Evolutionary conservation across 2,888 invertebrate genomes (phyloP), one percentile per base, ranked within the genome.

Genomic region (Drosophila aldrichi): DNA sequence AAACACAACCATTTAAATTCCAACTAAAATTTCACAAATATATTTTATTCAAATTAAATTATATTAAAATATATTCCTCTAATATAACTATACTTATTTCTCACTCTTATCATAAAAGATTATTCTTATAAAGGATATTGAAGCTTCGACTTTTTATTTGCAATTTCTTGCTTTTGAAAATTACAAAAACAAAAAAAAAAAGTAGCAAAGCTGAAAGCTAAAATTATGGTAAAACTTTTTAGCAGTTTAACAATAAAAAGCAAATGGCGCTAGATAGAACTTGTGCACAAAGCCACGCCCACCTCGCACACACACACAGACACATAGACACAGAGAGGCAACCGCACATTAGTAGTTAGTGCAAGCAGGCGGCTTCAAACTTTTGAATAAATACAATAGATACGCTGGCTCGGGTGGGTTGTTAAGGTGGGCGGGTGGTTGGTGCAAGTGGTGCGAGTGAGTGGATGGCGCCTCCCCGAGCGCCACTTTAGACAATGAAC

Each of bases 321-420:
- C 49, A 64, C 52, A 62, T 25, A 52, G 1, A 59, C 36, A 49
- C 51, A 57, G 52, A 57, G 52, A 68, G 67, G 64, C 55, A 80
- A 85, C 85, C 86, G 86, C 86, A 89, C 85, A 86, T 89, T 88
- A 86, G 86, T 86, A 86, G 89, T 89, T 89, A 88, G 89, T 89
- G 86, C 89, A 88, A 86, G 86, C 86, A 89, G 86, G 82, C 86
- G 85, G 76, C 81, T 70, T 74, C 81, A 76, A 88, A 84, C 84
- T 89, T 84, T 85, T 84, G 78, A 89, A 85, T 89, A 85, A 89
- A 85, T 89, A 89, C 88, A 85, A 85, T 88, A 89, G 75, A 60
- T 60, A 56, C 57, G 18, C 9, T 9, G 40, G 20, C n/a, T 34
- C 22, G 25, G 48, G 14, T 40, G 32, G 57, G 25, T n/a, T 38